phyloP scores from a whole-genome alignment of 2,797 vertebrate species.

The Syndactyla subalaris region DNA sequence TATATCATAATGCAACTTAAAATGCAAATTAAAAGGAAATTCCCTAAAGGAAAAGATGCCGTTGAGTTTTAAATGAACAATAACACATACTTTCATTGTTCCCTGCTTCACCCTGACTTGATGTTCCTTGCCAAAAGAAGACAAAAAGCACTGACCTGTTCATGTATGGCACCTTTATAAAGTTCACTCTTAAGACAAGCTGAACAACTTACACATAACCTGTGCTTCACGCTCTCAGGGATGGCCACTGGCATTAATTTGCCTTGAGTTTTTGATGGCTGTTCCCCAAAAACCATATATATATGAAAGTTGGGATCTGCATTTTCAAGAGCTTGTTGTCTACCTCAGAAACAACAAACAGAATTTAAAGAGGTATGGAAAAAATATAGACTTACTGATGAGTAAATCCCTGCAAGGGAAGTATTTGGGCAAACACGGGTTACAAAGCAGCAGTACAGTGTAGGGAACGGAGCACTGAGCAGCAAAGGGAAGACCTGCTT shows the following conservation, averaged over 20 bases:
- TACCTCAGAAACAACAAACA: neutral
- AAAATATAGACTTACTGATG: neutral
- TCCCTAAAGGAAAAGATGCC: neutral
- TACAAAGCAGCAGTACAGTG: fast-evolving
- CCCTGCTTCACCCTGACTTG: neutral
- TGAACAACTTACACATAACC: neutral
- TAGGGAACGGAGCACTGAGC: neutral
- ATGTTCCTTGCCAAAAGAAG: neutral
- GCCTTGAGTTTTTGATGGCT: neutral
- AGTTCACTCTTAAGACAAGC: neutral
- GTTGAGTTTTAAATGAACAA: neutral
- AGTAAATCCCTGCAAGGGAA: neutral
- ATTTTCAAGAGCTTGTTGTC: neutral
- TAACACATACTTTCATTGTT: neutral
- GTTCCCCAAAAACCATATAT: neutral
- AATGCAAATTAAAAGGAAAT: neutral
- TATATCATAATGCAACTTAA: neutral
- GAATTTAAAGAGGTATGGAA: neutral
- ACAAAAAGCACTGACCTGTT: neutral
- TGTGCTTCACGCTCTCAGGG: neutral
- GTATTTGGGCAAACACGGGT: neutral
- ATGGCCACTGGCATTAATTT: neutral
- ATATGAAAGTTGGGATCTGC: neutral
- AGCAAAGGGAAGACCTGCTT: neutral
- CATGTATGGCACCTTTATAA: fast-evolving